Base-by-base conservation (phyloP, 2,888 invertebrate genomes). In the Diaperis boleti region DNA sequence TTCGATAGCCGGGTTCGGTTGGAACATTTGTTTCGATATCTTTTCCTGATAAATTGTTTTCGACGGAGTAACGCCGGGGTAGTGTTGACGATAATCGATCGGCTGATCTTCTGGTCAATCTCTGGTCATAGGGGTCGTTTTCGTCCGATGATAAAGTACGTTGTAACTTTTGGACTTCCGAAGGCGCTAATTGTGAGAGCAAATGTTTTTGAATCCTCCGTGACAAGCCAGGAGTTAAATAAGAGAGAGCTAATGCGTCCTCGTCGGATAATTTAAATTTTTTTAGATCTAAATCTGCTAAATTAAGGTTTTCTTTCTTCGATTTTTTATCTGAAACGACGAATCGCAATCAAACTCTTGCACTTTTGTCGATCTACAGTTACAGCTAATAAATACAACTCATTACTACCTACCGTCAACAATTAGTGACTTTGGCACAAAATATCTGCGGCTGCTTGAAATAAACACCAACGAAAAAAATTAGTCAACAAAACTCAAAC, bases 141-240 rank as follows among this genome's bases (percentile, higher is more conserved):
- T 64, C 63, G 37, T 49, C 41, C 2, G 63, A 62, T 11, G 87
- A 87, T 42, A 89, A 82, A 59, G 90, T 89, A 72, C 89, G 85
- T 61, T 89, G 88, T 69, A 90, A 79, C 72, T 86, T 83, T 72
- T 86, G 84, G 20, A 88, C 88, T 82, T 90, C 89, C 64, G 86
- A 87, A 1, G 90, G 88, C 68, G 90, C 89, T 76, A 90, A 79
- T 78, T 89, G 88, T 69, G 89, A 88, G 60, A 90, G 82, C 71
- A 90, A 82, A 79, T 90, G 89, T 64, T 86, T 88, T 83, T 90
- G 90, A 76, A 90, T 87, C 35, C 89, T 86, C 72, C 88, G 87
- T 68, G 90, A 88, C 72, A 90, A 83, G 69, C 87, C 89, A 22
- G 90, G 90, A 70, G 90, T 90, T 69, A 90, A 84, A 70, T 86